A percentile compares a stretch with the other conserved stretches of the same genome.
phyloP scores from a whole-genome alignment of 2,888 invertebrate genomes.

The Pristionchus mayeri region DNA sequence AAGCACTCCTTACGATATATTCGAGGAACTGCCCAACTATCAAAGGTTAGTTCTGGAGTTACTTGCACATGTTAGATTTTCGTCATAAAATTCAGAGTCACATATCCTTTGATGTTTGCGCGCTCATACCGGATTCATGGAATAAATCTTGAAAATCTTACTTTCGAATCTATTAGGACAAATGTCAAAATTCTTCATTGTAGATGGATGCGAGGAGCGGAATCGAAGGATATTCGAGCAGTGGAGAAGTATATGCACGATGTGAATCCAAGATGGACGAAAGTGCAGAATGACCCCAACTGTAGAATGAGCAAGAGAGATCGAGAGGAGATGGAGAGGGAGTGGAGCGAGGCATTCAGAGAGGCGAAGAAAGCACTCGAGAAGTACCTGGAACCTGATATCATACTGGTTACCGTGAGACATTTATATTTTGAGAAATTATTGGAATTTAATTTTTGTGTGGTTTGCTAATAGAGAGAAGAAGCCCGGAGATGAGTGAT shows the following conservation, averaged over 20 bases:
- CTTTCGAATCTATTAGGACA: no score
- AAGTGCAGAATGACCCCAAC: background rate
- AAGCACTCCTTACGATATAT: slow-evolving; percentile 15
- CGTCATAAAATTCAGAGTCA: no score
- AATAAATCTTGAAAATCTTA: no score
- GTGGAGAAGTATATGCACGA: background rate
- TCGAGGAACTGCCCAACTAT: slow-evolving; percentile 28
- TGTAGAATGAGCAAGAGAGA: slow-evolving; percentile 2
- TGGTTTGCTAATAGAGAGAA: no score
- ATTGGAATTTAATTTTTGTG: background rate
- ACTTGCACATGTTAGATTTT: no score
- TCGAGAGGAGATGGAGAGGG: background rate
- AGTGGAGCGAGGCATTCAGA: background rate
- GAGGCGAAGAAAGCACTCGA: background rate
- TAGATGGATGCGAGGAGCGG: slow-evolving; percentile 11
- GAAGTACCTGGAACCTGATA: slow-evolving; percentile 19
- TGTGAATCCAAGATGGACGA: slow-evolving; percentile 15
- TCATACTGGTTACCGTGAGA: slow-evolving; percentile 7
- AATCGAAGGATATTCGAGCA: background rate
- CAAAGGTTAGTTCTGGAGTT: slow-evolving; percentile 18
- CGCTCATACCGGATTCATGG: no score
- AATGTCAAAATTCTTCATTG: no score
- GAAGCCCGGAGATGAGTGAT: no score
- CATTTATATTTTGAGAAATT: background rate
- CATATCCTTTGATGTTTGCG: no score